Conservation (phyloP, 2,113 vertebrate species). For the Nipponia nippon region DNA sequence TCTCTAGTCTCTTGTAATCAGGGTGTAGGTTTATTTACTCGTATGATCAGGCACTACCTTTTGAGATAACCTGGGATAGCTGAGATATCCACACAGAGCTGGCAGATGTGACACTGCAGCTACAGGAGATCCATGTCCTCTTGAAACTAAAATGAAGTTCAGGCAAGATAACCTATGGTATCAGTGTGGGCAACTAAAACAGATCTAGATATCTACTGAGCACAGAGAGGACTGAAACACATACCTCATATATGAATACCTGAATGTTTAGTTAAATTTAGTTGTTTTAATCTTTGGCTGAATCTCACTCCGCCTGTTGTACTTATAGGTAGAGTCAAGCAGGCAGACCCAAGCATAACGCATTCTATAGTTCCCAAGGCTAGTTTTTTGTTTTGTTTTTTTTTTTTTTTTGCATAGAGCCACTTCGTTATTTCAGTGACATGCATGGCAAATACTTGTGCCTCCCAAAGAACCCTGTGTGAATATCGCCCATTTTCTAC, state of each 20-base stretch:
- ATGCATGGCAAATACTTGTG: background rate
- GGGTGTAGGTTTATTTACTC: background rate
- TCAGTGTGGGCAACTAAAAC: background rate
- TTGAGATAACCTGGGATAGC: background rate
- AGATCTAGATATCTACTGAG: background rate
- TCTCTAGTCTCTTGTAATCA: background rate
- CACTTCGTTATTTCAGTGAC: background rate
- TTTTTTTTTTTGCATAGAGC: background rate
- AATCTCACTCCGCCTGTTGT: background rate
- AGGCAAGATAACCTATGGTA: background rate
- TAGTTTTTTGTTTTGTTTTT: background rate
- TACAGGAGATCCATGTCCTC: rapidly evolving
- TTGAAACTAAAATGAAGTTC: background rate
- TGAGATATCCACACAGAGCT: background rate
- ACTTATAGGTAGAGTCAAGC: background rate
- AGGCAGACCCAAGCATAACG: background rate
- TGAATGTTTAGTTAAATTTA: background rate
- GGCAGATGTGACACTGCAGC: background rate
- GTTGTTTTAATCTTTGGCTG: background rate
- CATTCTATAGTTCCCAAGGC: background rate
- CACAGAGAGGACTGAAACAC: background rate
- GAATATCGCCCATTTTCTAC: rapidly evolving
- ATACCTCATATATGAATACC: rapidly evolving
- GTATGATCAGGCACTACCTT: background rate
- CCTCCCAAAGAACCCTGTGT: background rate